Evolutionary conservation across 2,797 vertebrate species (phyloP).

Genomic region (Gallirallus australis): DNA sequence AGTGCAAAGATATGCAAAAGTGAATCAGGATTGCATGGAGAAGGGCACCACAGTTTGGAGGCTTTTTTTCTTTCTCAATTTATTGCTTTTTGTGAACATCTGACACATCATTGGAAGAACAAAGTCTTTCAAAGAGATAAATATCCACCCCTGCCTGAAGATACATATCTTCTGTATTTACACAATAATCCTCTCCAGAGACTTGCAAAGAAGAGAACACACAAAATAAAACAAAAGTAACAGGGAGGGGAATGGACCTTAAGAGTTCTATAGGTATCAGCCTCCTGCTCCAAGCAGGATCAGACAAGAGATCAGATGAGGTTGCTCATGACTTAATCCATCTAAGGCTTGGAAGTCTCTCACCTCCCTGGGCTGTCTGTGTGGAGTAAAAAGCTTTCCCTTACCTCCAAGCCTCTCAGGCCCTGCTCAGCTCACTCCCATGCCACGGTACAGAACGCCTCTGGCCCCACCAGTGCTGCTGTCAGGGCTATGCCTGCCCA

Average conservation of each 20-base stretch:
- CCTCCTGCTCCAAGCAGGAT: background rate
- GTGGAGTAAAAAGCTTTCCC: background rate
- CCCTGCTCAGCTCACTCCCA: background rate
- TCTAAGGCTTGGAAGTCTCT: background rate
- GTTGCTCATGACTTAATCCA: background rate
- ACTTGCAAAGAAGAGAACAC: background rate
- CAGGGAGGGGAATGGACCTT: background rate
- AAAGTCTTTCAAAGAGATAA: background rate
- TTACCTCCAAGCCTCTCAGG: background rate
- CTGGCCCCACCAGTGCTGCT: fast-evolving
- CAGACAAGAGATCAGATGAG: background rate
- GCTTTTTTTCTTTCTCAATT: background rate
- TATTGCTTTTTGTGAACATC: background rate
- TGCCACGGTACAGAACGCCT: background rate
- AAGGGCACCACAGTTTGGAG: background rate
- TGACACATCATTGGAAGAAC: background rate
- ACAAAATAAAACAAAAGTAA: background rate
- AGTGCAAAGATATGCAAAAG: background rate
- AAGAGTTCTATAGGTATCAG: background rate
- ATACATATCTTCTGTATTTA: background rate
- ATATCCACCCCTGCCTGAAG: background rate
- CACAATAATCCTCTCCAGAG: background rate
- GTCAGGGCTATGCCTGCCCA: background rate
- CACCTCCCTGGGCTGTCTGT: background rate
- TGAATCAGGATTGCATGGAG: background rate